Evolutionary conservation across 2,888 invertebrate species (phyloP), one percentile per base, ranked within the genome.

Genomic region (Archips xylosteana): DNA sequence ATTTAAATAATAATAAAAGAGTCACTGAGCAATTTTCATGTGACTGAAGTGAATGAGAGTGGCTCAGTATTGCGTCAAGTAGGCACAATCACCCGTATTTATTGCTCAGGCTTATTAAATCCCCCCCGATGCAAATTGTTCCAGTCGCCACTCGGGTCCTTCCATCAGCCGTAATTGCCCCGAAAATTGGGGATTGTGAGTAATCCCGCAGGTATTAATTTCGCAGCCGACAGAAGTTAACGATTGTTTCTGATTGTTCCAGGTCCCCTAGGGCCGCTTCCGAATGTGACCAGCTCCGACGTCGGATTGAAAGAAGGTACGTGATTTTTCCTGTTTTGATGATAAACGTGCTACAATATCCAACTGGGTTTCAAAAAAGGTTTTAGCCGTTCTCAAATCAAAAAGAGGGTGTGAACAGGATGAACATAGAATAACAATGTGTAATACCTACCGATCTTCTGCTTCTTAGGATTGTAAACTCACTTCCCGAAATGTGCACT

Each of bases 241-340:
- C 57, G 57, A 54, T 12, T 57, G 60, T 57, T 75, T 78, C 76
- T 70, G 76, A 76, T 85, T 79, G 79, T 89, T 89, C 12, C 90
- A 93, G 93, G 92, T 82, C 93, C 93, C 13, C 75, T 92, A 76
- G 89, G 90, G 62, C 87, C 89, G 57, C 82, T 92, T 76, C 90
- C 91, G 57, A 93, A 93, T 79, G 83, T 89, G 71, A 93, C 92
- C 73, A 89, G 87, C 76, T 75, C 83, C 3, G 90, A 90, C 66
- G 78, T 89, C 74, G 91, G 90, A 71, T 76, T 90, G 23, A 90
- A 87, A 83, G 89, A 91, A 90, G 92, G 92, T 93, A 81, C 76
- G 77, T 75, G 54, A 32, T 74, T 47, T 13, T 47, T 63, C 23
- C 8, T 39, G 39, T 36, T 39, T 57, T 57, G 32, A 23, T 32